Base-by-base conservation (phyloP, 2,888 invertebrate species). In the Autographa pulchrina region DNA sequence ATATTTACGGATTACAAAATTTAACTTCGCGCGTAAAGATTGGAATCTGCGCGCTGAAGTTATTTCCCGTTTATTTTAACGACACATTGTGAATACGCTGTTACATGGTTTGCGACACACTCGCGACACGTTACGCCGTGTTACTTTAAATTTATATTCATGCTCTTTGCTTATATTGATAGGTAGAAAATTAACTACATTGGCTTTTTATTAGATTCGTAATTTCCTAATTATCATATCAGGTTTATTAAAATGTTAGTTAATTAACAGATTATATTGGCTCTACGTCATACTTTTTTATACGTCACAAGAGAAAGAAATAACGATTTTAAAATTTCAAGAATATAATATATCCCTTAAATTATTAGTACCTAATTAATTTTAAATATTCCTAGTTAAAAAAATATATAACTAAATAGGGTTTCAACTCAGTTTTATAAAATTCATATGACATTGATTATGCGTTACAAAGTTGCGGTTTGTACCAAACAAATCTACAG, bases 51-150 rank as follows among this genome's bases (percentile, higher is more conserved):
- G 16, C 18, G 18, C 38, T 62, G 35, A 62, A 78, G 70, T 73
- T 75, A 80, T 78, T 74, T 69, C 61, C 43, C 70, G 62, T 73
- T 72, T 65, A 72, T 41, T 82, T 82, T 82, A 72, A 82, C 78
- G 72, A 82, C 67, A 70, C 25, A 80, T 78, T 82, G 76, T 82
- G 48, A 68, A 65, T 65, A 72, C 58, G 72, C 64, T 70, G 25
- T 70, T 41, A 73, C 76, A 65, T n/a, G 75, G 48, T 70, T 76
- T 61, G 60, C 68, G 14, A 74, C 63, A 82, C 62, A 54, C 62
- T 61, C 59, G 7, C 38, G 18, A 25, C 14, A 59, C 41, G 35
- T 62, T 32, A 48, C 62, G 54, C 25, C 54, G 4, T 56, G 62
- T 52, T 52, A 9, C 18, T 67, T 35, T 18, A 38, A 54, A 68